phyloP scores from a whole-genome alignment of 1,140 invertebrate genomes.

The Sinonovacula constricta region DNA sequence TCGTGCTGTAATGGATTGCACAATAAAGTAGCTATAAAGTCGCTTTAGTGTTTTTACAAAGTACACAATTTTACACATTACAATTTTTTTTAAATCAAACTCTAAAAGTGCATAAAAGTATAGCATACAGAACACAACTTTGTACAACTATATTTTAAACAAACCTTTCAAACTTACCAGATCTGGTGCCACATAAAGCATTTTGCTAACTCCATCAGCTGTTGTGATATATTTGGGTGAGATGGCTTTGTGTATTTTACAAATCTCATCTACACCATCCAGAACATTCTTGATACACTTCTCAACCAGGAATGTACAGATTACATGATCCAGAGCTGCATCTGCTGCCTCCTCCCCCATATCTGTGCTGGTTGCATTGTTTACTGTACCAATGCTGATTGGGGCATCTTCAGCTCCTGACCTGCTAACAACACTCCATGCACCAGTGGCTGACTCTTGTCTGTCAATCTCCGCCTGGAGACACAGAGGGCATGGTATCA shows the following conservation, averaged over 20 bases:
- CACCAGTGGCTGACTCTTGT: slow-evolving; percentile 58
- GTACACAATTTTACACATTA: no score
- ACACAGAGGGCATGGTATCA: slow-evolving; percentile 95
- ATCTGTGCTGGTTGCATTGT: neutral
- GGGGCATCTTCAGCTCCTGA: neutral
- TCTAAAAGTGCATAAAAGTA: no score
- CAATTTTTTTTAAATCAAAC: no score
- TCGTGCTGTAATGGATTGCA: no score
- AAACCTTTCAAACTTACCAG: slow-evolving; percentile 80
- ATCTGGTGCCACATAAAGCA: slow-evolving; percentile 89
- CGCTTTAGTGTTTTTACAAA: no score
- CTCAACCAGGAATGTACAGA: slow-evolving; percentile 88
- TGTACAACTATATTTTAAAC: no score
- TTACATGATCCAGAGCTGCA: no score
- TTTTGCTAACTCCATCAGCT: slow-evolving; percentile 86
- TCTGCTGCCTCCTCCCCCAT: neutral
- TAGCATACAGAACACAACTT: no score
- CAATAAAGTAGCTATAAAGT: no score
- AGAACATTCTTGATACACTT: slow-evolving; percentile 94
- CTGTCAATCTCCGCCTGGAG: slow-evolving; percentile 53
- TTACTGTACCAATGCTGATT: slow-evolving; percentile 8
- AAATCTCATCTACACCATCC: slow-evolving; percentile 81
- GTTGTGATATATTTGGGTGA: slow-evolving; percentile 66
- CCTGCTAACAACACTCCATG: slow-evolving; percentile 66
- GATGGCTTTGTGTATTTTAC: slow-evolving; percentile 70